Conservation (phyloP, 2,113 vertebrate genomes). For the Donacobius atricapilla region DNA sequence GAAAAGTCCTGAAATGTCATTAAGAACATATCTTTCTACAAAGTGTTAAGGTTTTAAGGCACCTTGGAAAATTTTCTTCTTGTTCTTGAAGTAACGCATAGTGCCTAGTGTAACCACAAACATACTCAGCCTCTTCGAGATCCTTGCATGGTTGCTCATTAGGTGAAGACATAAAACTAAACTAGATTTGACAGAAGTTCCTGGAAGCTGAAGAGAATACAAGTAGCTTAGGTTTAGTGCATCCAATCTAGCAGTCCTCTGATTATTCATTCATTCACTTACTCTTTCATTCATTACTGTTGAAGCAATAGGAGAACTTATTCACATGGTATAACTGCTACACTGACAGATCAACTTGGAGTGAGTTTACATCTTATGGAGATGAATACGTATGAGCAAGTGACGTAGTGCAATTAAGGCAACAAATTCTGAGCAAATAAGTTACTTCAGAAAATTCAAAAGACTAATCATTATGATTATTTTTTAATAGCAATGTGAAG, state of each 20-base stretch:
- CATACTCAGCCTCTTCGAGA: background rate
- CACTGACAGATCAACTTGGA: constrained; percentile 52
- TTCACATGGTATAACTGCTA: constrained; percentile 23
- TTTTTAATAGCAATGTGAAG: constrained; percentile 77
- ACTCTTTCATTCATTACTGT: constrained; percentile 41
- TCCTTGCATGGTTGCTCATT: background rate
- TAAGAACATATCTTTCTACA: background rate
- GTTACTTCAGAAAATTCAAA: constrained; percentile 70
- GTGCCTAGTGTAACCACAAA: background rate
- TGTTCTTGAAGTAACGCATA: background rate
- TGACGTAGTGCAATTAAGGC: constrained; percentile 64
- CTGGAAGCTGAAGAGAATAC: background rate
- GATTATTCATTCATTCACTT: constrained; percentile 45
- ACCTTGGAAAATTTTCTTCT: background rate
- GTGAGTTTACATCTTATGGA: constrained; percentile 43
- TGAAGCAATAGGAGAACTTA: constrained; percentile 42
- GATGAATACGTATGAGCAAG: constrained; percentile 42
- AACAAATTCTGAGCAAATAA: constrained; percentile 66
- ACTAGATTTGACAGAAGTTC: background rate
- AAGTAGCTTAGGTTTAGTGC: background rate
- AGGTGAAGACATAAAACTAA: background rate
- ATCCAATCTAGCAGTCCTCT: constrained; percentile 2
- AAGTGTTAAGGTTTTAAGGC: background rate
- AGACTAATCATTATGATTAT: constrained; percentile 79
- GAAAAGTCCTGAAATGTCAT: background rate